Percentiles rank a stretch among this genome's conserved stretches.
These are phyloP conservation scores for Matsumurasca onukii DNA, from an alignment of 1,140 invertebrate genomes.

Conservation along the genomic window DNA sequence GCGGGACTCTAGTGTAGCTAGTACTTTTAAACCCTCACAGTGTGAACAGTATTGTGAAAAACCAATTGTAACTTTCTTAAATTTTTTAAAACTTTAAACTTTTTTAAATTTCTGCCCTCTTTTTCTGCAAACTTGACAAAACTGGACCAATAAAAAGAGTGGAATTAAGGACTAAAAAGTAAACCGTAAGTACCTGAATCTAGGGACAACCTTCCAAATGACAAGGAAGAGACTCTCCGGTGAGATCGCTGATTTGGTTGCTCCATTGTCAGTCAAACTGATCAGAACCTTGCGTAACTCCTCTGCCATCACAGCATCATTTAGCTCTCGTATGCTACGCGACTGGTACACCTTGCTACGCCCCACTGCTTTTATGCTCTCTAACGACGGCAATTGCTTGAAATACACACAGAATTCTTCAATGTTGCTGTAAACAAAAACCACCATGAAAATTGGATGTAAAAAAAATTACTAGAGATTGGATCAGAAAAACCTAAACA, in stretches of 20 bases:
- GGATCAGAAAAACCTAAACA: not conserved
- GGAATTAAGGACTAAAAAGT: not conserved
- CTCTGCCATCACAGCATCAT: constrained; percentile 71
- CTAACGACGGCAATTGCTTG: constrained; percentile 73
- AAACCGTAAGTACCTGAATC: constrained; percentile 74
- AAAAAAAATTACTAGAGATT: constrained; percentile 36
- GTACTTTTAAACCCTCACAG: too few relatives aligned
- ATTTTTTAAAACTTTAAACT: too few relatives aligned
- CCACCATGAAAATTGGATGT: too few relatives aligned
- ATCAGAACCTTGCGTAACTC: constrained; percentile 77
- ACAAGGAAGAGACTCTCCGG: constrained; percentile 79
- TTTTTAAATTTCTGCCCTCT: too few relatives aligned
- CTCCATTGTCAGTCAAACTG: constrained; percentile 67
- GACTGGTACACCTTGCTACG: constrained; percentile 60
- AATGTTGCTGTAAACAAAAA: constrained; percentile 64
- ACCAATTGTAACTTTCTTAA: too few relatives aligned
- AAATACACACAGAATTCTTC: constrained; percentile 82
- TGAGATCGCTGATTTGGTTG: constrained; percentile 70
- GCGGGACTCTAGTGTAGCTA: too few relatives aligned
- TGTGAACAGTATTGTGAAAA: too few relatives aligned
- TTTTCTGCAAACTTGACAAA: too few relatives aligned
- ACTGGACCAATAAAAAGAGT: too few relatives aligned
- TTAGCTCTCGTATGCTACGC: constrained; percentile 60
- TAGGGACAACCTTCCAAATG: constrained; percentile 83
- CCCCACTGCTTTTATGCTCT: constrained; percentile 53